Base-by-base conservation (phyloP, 2,797 vertebrate species). In the Acanthornis magna region DNA sequence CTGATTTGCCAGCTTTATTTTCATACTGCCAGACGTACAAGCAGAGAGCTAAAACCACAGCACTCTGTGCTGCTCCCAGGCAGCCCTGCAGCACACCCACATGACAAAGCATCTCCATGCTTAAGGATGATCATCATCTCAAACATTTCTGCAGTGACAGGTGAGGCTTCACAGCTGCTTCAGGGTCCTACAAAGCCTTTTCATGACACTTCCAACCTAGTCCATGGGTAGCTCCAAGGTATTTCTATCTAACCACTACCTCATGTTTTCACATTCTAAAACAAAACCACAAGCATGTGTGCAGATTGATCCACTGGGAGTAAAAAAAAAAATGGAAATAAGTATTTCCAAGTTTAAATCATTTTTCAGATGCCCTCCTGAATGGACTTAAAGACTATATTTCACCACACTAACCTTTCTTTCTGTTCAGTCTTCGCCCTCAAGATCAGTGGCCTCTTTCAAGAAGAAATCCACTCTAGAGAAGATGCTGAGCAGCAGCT, bases 271-370 rank as follows among this genome's bases (percentile, higher is more conserved):
- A 71, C 18, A 36, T 29, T 66, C 10, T 62, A 66, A 70, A 91
- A 13, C 4, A 19, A 43, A 55, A 76, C 29, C 36, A 67, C 7
- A 70, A 72, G 13, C 42, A 53, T 9, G 2, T 50, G 16, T 8
- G n/a, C 38, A 57, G 29, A 76, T 34, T 34, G 32, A 85, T 18
- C 8, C 15, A 42, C 0, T 16, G 16, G 10, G 9, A 8, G 1
- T 3, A 10, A 27, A 62, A 36, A 2, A 45, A 74, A 27, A 36
- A 36, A 36, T 36, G 1, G 2, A 45, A 74, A 25, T 1, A 40
- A 20, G 3, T 43, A 80, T 54, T 88, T 83, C 14, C 23, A 78
- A 50, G 13, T 62, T 73, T 58, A 76, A 73, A 70, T 61, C 13
- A 57, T 67, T 38, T 19, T 10, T 68, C 34, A 53, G 18, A 8